A percentile compares a stretch with the other conserved stretches of the same genome.
Evolutionary conservation across 2,113 vertebrate genomes (phyloP).

Genomic region (Neotoma lepida): DNA sequence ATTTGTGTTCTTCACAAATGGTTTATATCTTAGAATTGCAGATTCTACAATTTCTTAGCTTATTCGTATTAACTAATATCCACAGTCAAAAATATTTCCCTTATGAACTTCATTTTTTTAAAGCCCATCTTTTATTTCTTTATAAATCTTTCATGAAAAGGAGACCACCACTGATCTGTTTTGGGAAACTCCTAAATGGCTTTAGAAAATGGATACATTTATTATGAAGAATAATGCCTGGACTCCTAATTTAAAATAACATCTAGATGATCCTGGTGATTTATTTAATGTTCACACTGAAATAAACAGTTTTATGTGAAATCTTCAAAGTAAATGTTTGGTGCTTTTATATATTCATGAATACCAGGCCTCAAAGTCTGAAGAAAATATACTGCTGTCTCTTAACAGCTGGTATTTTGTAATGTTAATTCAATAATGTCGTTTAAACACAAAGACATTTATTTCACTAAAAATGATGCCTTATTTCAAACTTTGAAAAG

Average conservation of each 20-base stretch:
- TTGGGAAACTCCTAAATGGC: slow-evolving; percentile 62
- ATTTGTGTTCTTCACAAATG: slow-evolving; percentile 32
- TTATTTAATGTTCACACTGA: slow-evolving; percentile 71
- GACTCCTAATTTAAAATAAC: slow-evolving; percentile 66
- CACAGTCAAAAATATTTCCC: slow-evolving; percentile 34
- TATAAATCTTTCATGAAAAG: slow-evolving; percentile 64
- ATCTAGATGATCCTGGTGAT: slow-evolving; percentile 61
- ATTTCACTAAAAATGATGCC: slow-evolving; percentile 68
- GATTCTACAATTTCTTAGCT: slow-evolving; percentile 47
- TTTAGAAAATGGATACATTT: slow-evolving; percentile 62
- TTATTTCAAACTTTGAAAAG: slow-evolving; percentile 69
- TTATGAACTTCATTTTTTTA: slow-evolving; percentile 24
- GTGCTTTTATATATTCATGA: slow-evolving; percentile 61
- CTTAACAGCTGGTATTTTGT: slow-evolving; percentile 66
- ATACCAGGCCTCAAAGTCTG: slow-evolving; percentile 59
- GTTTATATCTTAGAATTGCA: slow-evolving; percentile 37
- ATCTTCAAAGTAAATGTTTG: slow-evolving; percentile 66
- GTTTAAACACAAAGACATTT: slow-evolving; percentile 71
- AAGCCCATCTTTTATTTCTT: slow-evolving; percentile 57
- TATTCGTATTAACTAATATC: slow-evolving; percentile 61
- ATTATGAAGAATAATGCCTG: slow-evolving; percentile 59
- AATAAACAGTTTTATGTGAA: slow-evolving; percentile 68
- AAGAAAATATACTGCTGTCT: slow-evolving; percentile 65
- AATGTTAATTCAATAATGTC: slow-evolving; percentile 74
- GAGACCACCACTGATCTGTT: slow-evolving; percentile 55